A percentile compares a stretch with the other conserved stretches of the same genome.
Evolutionary conservation across 2,797 vertebrate genomes (phyloP).

Genomic region (Peromyscus aztecus): DNA sequence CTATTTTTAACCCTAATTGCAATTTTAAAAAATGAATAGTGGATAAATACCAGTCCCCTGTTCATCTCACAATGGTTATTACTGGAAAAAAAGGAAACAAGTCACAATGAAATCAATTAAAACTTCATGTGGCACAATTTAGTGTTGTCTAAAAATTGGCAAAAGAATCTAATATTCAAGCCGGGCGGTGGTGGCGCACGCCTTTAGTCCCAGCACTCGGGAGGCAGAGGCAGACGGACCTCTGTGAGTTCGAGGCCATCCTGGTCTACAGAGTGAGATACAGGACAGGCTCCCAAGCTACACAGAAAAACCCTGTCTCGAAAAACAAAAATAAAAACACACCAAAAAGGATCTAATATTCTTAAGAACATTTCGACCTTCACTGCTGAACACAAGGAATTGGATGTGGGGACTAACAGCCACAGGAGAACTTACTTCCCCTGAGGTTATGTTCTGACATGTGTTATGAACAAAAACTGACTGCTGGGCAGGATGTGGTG

Average conservation of each 20-base stretch:
- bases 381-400: not conserved
- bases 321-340: too few species aligned
- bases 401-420: not conserved
- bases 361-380: conserved; percentile 6
- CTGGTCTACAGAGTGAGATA: too few species aligned
- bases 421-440: not conserved
- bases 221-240: too few species aligned
- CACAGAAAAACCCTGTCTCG: too few species aligned
- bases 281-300: too few species aligned
- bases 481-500: not conserved
- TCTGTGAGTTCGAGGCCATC: too few species aligned
- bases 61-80: conserved; percentile 12
- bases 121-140: not conserved
- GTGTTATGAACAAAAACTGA: not conserved
- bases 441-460: not conserved
- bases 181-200: too few species aligned
- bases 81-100: not conserved
- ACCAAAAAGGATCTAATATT: conserved; percentile 31
- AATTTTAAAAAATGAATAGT: conserved; percentile 6
- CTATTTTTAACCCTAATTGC: conserved; percentile 23
- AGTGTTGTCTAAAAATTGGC: not conserved
- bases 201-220: too few species aligned
- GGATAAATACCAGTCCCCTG: not conserved
- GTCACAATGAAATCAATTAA: conserved; percentile 4
- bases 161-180: conserved; percentile 25